Evolutionary conservation across 2,888 invertebrate species (phyloP).

Genomic region (Neoitamus cyanurus): DNA sequence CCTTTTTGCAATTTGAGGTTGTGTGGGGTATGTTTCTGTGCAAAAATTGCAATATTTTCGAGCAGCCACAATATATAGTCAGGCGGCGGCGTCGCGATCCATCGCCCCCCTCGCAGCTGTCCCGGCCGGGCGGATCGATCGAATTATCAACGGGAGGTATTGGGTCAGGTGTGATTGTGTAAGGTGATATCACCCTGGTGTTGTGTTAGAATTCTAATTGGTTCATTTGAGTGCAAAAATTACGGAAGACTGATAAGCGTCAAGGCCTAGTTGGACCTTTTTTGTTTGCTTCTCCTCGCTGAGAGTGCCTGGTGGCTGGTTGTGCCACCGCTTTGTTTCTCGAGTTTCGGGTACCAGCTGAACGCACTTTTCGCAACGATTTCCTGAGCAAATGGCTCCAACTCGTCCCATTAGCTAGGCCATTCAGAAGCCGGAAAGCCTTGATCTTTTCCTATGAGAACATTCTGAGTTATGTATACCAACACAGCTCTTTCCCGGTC

Average conservation of each 20-base stretch:
- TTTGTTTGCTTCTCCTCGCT: neutral
- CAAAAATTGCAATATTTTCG: neutral
- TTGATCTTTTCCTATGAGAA: neutral
- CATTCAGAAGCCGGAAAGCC: neutral
- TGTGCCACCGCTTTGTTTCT: neutral
- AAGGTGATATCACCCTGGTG: neutral
- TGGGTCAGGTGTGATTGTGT: neutral
- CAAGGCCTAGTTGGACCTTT: neutral
- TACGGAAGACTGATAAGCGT: neutral
- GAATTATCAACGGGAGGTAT: neutral
- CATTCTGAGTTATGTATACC: neutral
- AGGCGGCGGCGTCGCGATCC: neutral
- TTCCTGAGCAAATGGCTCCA: neutral
- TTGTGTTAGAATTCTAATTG: neutral
- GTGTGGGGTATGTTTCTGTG: neutral
- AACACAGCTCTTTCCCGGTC: neutral
- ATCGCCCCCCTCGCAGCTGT: neutral
- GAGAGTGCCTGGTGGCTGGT: too few species aligned
- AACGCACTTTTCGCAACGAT: neutral
- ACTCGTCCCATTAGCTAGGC: neutral
- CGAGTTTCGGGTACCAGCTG: neutral
- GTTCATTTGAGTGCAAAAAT: neutral
- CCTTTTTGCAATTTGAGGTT: neutral
- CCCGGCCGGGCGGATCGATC: neutral
- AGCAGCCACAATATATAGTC: neutral